A percentile compares a stretch with the other conserved stretches of the same genome.
phyloP scores from a whole-genome alignment of 35 echinoderm and acorn worm genomes.

The Apostichopus parvimensis region DNA sequence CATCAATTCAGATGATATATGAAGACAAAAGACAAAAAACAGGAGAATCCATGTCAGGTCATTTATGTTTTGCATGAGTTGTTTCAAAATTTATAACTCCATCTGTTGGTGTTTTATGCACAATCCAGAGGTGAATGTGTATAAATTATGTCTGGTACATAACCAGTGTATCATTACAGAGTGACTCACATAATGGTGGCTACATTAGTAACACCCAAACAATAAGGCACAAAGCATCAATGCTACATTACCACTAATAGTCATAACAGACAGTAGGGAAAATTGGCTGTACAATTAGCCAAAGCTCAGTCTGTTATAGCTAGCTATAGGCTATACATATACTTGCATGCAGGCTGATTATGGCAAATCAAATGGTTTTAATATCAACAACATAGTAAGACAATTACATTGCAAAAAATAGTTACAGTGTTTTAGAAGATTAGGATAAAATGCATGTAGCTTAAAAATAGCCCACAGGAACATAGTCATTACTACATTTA shows the following conservation, averaged over 20 bases:
- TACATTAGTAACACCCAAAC: neutral
- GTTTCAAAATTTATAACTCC: neutral
- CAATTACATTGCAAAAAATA: neutral
- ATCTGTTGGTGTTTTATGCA: neutral
- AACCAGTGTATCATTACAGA: neutral
- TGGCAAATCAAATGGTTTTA: no score
- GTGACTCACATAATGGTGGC: neutral
- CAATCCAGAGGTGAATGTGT: neutral
- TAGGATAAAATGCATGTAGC: no score
- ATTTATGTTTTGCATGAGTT: neutral
- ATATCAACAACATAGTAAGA: neutral
- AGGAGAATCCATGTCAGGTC: neutral
- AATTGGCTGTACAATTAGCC: no score
- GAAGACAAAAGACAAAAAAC: neutral
- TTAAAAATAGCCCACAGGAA: no score
- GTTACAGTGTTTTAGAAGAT: neutral
- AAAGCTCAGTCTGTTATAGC: no score
- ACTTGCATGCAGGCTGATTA: no score
- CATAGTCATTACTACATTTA: no score
- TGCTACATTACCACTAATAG: neutral
- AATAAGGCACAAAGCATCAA: neutral
- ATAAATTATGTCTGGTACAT: no score
- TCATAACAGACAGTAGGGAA: neutral
- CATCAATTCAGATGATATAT: neutral
- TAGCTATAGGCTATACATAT: no score